Evolutionary conservation across 2,888 invertebrate genomes (phyloP).

Genomic region (Drosophila incognita): DNA sequence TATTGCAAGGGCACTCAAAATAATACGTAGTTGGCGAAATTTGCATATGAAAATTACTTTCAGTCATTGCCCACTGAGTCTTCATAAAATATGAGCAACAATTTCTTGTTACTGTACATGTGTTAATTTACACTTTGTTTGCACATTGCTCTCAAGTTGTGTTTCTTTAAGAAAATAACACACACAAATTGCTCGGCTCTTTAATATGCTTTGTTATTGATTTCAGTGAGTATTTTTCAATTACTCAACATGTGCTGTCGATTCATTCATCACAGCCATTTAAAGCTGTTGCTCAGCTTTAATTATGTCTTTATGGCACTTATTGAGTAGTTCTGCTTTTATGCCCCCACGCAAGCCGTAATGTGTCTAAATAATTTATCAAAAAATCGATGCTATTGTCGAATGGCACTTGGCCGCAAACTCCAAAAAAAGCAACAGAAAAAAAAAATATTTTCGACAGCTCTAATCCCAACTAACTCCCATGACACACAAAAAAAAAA

Average conservation of each 20-base stretch:
- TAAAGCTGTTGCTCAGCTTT: conserved; percentile 56
- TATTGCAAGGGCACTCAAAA: background rate
- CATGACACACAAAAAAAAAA: conserved; percentile 50
- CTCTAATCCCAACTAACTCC: conserved; percentile 71
- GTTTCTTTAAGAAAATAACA: background rate
- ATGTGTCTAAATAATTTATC: conserved; percentile 71
- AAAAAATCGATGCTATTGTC: conserved; percentile 68
- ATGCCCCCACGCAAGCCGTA: background rate
- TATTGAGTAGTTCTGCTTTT: conserved; percentile 36
- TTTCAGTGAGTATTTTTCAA: conserved; percentile 9
- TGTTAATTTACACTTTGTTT: conserved; percentile 1
- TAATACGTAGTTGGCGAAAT: conserved; percentile 9
- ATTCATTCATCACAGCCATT: conserved; percentile 68
- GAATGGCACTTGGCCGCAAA: conserved; percentile 30
- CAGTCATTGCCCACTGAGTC: background rate
- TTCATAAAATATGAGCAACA: conserved; percentile 9
- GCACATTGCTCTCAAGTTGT: background rate
- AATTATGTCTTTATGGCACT: conserved; percentile 46
- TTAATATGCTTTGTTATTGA: conserved; percentile 26
- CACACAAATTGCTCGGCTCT: background rate
- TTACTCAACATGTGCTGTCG: conserved; percentile 15
- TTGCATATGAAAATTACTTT: conserved; percentile 30
- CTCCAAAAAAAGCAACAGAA: conserved; percentile 4
- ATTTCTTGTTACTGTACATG: background rate
- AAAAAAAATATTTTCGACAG: conserved; percentile 30